These are phyloP conservation scores for Callipepla squamata DNA, from an alignment of 2,113 vertebrate species.

Conservation along the genomic window DNA sequence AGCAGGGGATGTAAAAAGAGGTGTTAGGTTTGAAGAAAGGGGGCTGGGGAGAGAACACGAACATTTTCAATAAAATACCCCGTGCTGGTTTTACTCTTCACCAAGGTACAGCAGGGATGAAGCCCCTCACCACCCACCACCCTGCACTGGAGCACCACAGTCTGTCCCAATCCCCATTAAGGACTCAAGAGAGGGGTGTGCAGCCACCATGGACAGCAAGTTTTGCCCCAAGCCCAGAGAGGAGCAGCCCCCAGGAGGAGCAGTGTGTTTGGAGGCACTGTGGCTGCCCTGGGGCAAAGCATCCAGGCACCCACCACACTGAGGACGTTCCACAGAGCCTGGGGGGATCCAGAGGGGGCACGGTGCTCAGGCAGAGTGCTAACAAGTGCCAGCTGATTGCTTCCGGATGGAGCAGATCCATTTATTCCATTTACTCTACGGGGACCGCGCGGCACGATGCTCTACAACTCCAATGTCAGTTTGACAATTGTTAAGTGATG, in stretches of 20 bases:
- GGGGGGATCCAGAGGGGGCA: neutral
- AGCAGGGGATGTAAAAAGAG: neutral
- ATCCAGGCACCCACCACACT: neutral
- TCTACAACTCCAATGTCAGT: constrained; percentile 61
- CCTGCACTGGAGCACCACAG: neutral
- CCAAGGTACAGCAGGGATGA: neutral
- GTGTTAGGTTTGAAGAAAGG: neutral
- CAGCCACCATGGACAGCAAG: fast-evolving
- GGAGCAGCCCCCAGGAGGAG: neutral
- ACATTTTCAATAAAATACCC: neutral
- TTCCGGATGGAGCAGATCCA: neutral
- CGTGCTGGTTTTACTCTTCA: neutral
- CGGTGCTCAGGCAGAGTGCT: neutral
- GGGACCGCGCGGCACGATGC: neutral
- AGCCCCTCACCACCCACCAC: neutral
- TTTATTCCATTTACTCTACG: constrained; percentile 37
- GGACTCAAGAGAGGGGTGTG: neutral
- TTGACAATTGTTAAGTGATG: constrained; percentile 16
- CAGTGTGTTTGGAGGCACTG: neutral
- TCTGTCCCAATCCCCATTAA: neutral
- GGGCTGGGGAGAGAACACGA: neutral
- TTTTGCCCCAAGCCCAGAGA: neutral
- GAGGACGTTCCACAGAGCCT: neutral
- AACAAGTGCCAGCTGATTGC: neutral
- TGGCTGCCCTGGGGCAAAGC: neutral